phyloP scores from a whole-genome alignment of 2,113 vertebrate species.

The Carassius auratus region DNA sequence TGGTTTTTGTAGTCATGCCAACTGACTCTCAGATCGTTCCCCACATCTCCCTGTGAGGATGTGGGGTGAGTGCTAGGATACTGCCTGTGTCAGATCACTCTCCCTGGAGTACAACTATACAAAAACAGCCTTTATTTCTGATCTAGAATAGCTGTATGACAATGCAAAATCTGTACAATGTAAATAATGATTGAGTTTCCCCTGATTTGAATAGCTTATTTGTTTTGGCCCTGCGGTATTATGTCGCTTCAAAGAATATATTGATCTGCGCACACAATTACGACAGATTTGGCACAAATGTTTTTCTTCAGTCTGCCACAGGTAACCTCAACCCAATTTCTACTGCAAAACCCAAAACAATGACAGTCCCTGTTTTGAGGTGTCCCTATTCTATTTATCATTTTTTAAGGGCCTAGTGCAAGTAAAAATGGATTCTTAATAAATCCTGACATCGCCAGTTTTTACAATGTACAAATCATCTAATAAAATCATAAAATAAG shows the following conservation, averaged over 20 bases:
- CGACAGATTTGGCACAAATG: not conserved
- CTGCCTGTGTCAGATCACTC: constrained; percentile 53
- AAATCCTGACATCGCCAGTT: not conserved
- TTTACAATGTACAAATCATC: not conserved
- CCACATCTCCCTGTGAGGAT: constrained; percentile 58
- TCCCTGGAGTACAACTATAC: constrained; percentile 41
- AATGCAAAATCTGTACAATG: not conserved
- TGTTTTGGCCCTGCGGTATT: not conserved
- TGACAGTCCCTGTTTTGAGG: too few species aligned
- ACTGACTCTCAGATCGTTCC: constrained; percentile 9
- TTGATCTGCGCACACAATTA: not conserved
- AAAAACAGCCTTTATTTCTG: constrained; percentile 65
- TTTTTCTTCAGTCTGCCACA: not conserved
- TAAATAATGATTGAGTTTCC: not conserved
- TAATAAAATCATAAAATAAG: not conserved
- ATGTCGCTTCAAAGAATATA: not conserved
- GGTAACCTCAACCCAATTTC: not conserved
- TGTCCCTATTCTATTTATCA: too few species aligned
- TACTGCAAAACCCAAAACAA: too few species aligned
- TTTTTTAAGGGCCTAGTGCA: not conserved
- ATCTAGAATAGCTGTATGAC: not conserved
- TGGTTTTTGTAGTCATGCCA: constrained; percentile 57
- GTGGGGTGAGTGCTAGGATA: constrained; percentile 58
- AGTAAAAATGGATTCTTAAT: not conserved
- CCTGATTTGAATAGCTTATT: not conserved